Conservation (phyloP, 2,888 invertebrate genomes). For the Conus canariensis region DNA sequence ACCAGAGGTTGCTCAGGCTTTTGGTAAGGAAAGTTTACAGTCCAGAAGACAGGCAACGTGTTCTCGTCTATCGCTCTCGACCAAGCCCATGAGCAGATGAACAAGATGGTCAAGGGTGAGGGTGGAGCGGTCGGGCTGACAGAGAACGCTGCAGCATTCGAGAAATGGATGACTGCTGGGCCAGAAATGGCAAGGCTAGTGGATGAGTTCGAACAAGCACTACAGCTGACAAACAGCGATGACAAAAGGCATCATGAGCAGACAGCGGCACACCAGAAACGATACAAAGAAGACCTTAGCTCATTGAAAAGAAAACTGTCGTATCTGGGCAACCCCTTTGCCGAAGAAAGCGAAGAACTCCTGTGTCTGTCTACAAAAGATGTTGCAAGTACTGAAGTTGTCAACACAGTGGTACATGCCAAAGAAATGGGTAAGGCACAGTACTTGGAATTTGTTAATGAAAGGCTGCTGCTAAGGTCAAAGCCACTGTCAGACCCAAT, state of each 20-base stretch:
- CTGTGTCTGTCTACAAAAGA: not conserved
- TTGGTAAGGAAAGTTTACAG: conserved; percentile 28
- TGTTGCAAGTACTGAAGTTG: not conserved
- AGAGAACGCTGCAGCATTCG: conserved; percentile 50
- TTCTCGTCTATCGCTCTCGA: conserved; percentile 51
- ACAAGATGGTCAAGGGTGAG: conserved; percentile 46
- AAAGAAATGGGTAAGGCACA: not conserved
- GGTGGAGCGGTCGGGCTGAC: conserved; percentile 52
- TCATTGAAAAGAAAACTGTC: conserved; percentile 21
- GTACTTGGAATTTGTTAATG: not conserved
- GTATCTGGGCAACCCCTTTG: conserved; percentile 2
- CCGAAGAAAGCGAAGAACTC: not conserved
- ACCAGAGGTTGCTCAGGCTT: not conserved
- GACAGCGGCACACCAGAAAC: conserved; percentile 44
- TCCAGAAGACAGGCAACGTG: conserved; percentile 36
- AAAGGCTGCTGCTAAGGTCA: not conserved
- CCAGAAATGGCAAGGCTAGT: conserved; percentile 51
- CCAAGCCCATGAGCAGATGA: conserved; percentile 55
- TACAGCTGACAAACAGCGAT: not conserved
- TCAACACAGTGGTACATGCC: not conserved
- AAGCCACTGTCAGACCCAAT: not conserved
- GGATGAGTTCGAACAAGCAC: conserved; percentile 40
- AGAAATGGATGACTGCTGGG: conserved; percentile 48
- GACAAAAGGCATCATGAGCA: conserved; percentile 51
- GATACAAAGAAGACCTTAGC: conserved; percentile 45